Percentiles rank a stretch among this genome's conserved stretches.
These are phyloP conservation scores for Thymelicus sylvestris DNA, from an alignment of 2,888 invertebrate species.

Conservation along the genomic window DNA sequence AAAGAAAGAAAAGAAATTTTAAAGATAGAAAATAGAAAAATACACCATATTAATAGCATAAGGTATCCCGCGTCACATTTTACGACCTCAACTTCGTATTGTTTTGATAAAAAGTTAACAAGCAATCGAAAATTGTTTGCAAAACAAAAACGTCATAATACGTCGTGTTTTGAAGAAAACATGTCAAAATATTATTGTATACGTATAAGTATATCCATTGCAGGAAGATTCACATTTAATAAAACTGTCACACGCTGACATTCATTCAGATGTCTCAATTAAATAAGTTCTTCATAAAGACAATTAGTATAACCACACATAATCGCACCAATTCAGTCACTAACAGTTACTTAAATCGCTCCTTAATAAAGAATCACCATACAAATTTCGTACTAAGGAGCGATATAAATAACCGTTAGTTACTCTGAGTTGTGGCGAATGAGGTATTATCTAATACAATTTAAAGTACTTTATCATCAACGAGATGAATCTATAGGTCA, in stretches of 20 bases:
- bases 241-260: not conserved
- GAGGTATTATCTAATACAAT: not conserved
- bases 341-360: too few species aligned
- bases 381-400: too few species aligned
- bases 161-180: slow-evolving; percentile 30
- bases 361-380: too few species aligned
- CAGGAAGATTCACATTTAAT: slow-evolving; percentile 4
- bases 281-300: not conserved
- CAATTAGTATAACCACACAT: too few species aligned
- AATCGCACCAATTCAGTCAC: too few species aligned
- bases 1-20: slow-evolving; percentile 16
- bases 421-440: not conserved
- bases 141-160: slow-evolving; percentile 14
- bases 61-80: slow-evolving; percentile 59
- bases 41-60: slow-evolving; percentile 27
- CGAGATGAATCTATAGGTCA: slow-evolving; percentile 17
- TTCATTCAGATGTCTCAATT: not conserved
- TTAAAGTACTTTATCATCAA: slow-evolving; percentile 5
- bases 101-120: slow-evolving; percentile 61
- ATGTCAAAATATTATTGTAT: slow-evolving; percentile 36
- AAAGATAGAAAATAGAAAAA: slow-evolving; percentile 19
- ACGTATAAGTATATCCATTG: slow-evolving; percentile 21
- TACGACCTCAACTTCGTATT: slow-evolving; percentile 75
- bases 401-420: too few species aligned
- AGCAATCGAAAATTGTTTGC: slow-evolving; percentile 52